Percentiles rank a stretch among this genome's conserved stretches.
Conservation (phyloP, 2,888 invertebrate genomes). For the Campoplex capitator region DNA sequence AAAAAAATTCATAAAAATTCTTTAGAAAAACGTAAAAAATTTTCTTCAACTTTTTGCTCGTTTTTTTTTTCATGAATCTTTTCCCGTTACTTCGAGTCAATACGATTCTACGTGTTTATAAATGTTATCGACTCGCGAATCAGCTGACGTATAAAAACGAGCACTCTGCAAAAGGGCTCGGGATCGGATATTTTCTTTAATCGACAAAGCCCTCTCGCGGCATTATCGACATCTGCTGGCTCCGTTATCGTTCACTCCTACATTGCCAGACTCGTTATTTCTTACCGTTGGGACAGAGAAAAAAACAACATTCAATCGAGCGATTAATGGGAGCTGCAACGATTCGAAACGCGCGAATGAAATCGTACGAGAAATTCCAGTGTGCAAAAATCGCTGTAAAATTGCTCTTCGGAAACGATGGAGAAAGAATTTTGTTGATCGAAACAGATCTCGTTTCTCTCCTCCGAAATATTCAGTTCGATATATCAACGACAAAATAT, state of each 20-base stretch:
- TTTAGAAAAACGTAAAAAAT: too few relatives aligned
- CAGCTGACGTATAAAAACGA: background rate
- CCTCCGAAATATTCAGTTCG: too few relatives aligned
- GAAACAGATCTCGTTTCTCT: too few relatives aligned
- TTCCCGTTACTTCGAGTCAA: background rate
- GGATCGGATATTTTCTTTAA: background rate
- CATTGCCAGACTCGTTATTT: constrained; percentile 39
- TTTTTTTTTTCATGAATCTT: background rate
- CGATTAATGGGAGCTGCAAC: constrained; percentile 9
- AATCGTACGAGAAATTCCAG: background rate
- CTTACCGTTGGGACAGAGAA: constrained; percentile 33
- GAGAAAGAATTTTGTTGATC: too few relatives aligned
- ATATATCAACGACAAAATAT: too few relatives aligned
- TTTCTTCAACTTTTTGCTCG: background rate
- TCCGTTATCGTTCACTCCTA: constrained; percentile 48
- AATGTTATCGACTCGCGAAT: background rate
- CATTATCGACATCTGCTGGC: constrained; percentile 47
- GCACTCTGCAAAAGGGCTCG: background rate
- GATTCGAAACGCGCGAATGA: background rate
- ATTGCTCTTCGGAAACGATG: too few relatives aligned
- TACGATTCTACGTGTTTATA: background rate
- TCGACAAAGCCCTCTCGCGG: constrained; percentile 19
- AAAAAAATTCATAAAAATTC: too few relatives aligned
- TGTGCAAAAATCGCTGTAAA: background rate
- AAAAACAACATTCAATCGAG: constrained; percentile 14